Percentiles rank a stretch among this genome's conserved stretches.
Evolutionary conservation across 2,797 vertebrate species (phyloP).

Genomic region (Hafferia zeledoni): DNA sequence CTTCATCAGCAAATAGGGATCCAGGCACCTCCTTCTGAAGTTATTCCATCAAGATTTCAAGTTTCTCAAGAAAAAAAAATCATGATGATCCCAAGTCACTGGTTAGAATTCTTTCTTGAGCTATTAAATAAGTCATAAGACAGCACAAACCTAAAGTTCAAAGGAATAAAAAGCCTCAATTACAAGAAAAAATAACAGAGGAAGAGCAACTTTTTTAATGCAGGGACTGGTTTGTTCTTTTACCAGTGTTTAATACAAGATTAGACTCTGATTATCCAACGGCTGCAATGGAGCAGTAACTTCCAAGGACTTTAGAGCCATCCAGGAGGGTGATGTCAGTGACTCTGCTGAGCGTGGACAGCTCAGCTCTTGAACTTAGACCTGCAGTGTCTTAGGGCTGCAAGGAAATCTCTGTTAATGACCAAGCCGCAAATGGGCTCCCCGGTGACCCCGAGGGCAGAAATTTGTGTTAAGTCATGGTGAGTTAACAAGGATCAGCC

Average conservation of each 20-base stretch:
- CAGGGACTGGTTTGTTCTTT: background rate
- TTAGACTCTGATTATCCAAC: background rate
- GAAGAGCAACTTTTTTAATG: background rate
- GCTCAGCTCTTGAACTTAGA: background rate
- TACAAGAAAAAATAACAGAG: background rate
- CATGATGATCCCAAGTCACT: background rate
- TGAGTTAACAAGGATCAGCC: background rate
- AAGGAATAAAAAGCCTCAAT: background rate
- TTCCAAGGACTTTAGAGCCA: background rate
- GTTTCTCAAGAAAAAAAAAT: background rate
- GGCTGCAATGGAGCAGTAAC: background rate
- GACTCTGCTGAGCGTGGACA: background rate
- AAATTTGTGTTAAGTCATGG: background rate
- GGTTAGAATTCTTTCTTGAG: background rate
- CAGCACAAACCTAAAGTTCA: background rate
- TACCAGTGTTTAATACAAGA: background rate
- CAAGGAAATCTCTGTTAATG: background rate
- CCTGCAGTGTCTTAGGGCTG: background rate
- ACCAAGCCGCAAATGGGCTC: background rate
- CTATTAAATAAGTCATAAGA: background rate
- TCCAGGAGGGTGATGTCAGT: background rate
- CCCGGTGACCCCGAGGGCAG: background rate
- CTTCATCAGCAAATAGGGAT: background rate
- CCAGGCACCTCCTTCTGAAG: background rate
- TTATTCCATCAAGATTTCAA: background rate